These are phyloP conservation scores for Scotopteryx bipunctaria DNA, from an alignment of 2,888 invertebrate species.

Conservation along the genomic window DNA sequence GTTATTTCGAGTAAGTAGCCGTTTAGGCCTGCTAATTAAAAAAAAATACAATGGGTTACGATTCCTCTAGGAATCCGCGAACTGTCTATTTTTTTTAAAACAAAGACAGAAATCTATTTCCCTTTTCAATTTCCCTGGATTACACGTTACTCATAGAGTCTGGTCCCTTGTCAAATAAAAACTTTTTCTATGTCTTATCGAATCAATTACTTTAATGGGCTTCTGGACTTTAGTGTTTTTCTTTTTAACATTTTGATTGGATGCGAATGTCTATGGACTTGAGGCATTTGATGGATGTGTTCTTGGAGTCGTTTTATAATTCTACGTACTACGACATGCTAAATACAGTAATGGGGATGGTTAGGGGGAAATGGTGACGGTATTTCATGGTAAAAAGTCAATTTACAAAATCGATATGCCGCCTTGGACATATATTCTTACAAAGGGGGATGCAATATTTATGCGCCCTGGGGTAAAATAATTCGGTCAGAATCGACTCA, in stretches of 20 bases:
- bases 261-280: constrained; percentile 2
- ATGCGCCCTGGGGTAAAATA: constrained; percentile 59
- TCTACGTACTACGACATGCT: background rate
- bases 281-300: too few relatives aligned
- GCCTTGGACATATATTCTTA: constrained; percentile 31
- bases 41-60: too few relatives aligned
- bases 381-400: constrained; percentile 22
- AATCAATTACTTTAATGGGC: constrained; percentile 77
- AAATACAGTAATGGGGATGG: background rate
- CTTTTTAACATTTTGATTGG: constrained; percentile 40
- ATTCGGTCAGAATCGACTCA: constrained; percentile 56
- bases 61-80: constrained; percentile 24
- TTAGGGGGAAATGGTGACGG: constrained; percentile 15
- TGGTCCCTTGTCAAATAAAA: constrained; percentile 78
- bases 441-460: constrained; percentile 49
- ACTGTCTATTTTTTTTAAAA: constrained; percentile 51
- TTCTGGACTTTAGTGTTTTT: constrained; percentile 51
- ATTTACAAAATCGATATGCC: constrained; percentile 29
- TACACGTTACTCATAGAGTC: constrained; percentile 66
- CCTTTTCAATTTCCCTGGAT: constrained; percentile 62
- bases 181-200: constrained; percentile 75
- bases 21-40: too few relatives aligned
- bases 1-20: too few relatives aligned
- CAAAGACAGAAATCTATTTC: constrained; percentile 63
- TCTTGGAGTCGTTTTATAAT: too few relatives aligned